Evolutionary conservation across 2,888 invertebrate genomes (phyloP).

Genomic region (Drosophila nr. perissopoda): DNA sequence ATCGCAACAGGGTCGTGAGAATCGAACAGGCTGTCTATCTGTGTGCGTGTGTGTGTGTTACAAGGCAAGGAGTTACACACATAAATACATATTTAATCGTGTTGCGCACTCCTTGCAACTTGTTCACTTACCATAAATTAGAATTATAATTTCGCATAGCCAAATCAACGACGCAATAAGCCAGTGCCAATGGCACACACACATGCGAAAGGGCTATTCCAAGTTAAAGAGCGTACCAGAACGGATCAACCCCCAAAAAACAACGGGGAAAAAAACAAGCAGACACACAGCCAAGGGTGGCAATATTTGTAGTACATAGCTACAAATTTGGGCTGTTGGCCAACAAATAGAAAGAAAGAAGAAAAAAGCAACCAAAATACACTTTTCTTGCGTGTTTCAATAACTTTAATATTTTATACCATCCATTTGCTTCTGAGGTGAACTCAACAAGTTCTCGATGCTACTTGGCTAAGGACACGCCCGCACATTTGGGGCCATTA

Average conservation of each 20-base stretch:
- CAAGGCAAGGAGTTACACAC: neutral
- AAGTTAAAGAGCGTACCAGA: slow-evolving; percentile 26
- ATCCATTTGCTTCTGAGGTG: slow-evolving; percentile 57
- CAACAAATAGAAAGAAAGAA: slow-evolving; percentile 26
- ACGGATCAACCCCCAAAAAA: slow-evolving; percentile 61
- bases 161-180: slow-evolving; percentile 78
- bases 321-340: slow-evolving; percentile 33
- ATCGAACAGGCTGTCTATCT: slow-evolving; percentile 28
- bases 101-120: slow-evolving; percentile 20
- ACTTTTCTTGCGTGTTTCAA: slow-evolving; percentile 75
- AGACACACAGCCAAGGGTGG: slow-evolving; percentile 40
- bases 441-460: slow-evolving; percentile 67
- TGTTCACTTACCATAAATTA: slow-evolving; percentile 71
- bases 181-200: slow-evolving; percentile 56
- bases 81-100: slow-evolving; percentile 5
- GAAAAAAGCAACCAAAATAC: neutral
- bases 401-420: slow-evolving; percentile 75
- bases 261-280: neutral
- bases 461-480: slow-evolving; percentile 57
- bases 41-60: neutral
- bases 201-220: slow-evolving; percentile 69
- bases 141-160: slow-evolving; percentile 75
- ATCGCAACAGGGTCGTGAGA: slow-evolving; percentile 35
- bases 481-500: slow-evolving; percentile 60
- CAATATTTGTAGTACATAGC: neutral